Base-by-base conservation (phyloP, 1,140 invertebrate genomes). In the Anoplophora glabripennis region DNA sequence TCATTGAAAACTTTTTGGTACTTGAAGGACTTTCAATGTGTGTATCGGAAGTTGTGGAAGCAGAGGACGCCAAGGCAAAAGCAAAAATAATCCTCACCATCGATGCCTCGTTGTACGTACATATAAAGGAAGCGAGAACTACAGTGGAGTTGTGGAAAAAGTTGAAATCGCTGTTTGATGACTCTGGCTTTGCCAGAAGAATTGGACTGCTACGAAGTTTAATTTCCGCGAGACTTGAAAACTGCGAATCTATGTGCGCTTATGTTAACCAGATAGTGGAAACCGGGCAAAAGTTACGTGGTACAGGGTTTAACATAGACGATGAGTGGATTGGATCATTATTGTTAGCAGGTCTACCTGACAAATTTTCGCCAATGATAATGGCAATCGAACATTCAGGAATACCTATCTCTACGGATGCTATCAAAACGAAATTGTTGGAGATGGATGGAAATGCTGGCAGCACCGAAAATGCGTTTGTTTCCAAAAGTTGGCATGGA, bases 291-390 rank as follows among this genome's bases (percentile, higher is more conserved):
- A 57, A 47, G 66, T 64, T 62, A 51, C 17, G 47, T 47, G 52
- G 61, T 36, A 68, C 64, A 47, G 61, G 61, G 12, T 64, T 66
- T 60, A 40, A 65, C 47, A 56, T 75, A 33, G 57, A 42, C 36
- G 73, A 75, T 38, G 68, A 77, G 44, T 75, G 68, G 70, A 61
- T 75, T 21, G 74, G 70, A 12, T 57, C 67, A 7, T 47, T 75
- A 5, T 33, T 76, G 11, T 57, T 76, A 17, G 69, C 72, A 0
- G 75, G 73, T 18, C 65, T 76, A 33, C 46, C 71, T 7, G 67
- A 73, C 41, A 58, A 63, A 48, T 76, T 54, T 66, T 28, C 36
- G 15, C 74, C 74, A 0, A 74, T 76, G 71, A 72, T 75, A 10
- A 75, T 75, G 72, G 72, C 61, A 2, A 65, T 75, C 7, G 63